Evolutionary conservation across 2,113 vertebrate species (phyloP), one percentile per base, ranked within the genome.

Genomic region (Saimiri boliviensis): DNA sequence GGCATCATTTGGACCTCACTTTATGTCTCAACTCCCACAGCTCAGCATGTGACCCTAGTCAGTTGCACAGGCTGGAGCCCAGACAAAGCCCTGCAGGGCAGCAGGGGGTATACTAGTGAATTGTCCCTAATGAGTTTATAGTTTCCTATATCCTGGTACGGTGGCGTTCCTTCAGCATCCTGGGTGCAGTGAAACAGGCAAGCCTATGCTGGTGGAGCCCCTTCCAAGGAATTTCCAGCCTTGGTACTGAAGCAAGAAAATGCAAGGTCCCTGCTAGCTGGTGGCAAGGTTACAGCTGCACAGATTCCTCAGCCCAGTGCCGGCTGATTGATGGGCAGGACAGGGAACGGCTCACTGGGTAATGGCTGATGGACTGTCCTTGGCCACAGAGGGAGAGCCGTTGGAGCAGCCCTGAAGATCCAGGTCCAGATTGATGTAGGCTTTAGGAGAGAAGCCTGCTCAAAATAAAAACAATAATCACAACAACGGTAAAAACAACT

Each of bases 231-330:
- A 83, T 77, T 81, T 91, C 77, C 63, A 90, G 73, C 30, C 74
- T 90, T 56, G 49, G 30, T 70, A 70, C 82, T 86, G 79, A 95
- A 91, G 17, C 27, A 74, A 70, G 80, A 80, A 90, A 93, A 86
- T 27, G 30, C n/a, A 85, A 80, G 45, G 73, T 56, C 76, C 1
- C 0, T n/a, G 35, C 56, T 58, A 54, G 19, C 66, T 70, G 52
- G 52, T 80, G 37, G 82, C 76, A 54, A 86, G 86, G 32, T 13
- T 32, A 89, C 74, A 89, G 88, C 77, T 74, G 54, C 40, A 68
- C 40, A 52, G 82, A 91, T 77, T 90, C 77, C 68, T 88, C 16
- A 76, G 66, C 68, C 73, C 27, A 13, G 42, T 1, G 58, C 42
- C 21, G 20, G 19, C 35, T 20, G 27, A 37, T 27, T 49, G 58